Evolutionary conservation across 2,113 vertebrate species (phyloP).

Genomic region (Silurus glanis): DNA sequence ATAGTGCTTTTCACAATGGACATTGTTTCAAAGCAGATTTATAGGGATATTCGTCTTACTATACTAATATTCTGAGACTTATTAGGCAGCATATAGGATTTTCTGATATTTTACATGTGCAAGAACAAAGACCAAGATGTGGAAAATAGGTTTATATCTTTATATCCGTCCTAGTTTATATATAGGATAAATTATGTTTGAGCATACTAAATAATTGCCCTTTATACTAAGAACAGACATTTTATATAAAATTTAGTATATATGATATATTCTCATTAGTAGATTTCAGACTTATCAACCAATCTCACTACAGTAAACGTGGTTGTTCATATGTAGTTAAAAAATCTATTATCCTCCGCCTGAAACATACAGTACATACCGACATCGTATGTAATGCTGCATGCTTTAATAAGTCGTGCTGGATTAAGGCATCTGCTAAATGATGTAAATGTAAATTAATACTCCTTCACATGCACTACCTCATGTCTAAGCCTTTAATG

Average conservation of each 20-base stretch:
- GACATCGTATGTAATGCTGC: not conserved
- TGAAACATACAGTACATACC: not conserved
- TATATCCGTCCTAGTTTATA: not conserved
- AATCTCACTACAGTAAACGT: not conserved
- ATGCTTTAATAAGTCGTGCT: not conserved
- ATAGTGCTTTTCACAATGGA: too few species aligned
- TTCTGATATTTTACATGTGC: conserved; percentile 36
- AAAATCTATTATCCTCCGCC: not conserved
- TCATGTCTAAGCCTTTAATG: not conserved
- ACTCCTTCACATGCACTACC: not conserved
- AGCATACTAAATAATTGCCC: not conserved
- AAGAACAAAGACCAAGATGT: conserved; percentile 11
- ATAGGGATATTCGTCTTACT: too few species aligned
- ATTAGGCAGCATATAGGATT: conserved; percentile 3
- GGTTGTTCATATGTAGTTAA: not conserved
- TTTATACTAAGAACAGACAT: not conserved
- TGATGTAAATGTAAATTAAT: not conserved
- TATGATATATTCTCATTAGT: not conserved
- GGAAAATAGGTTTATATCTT: not conserved
- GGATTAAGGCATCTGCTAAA: too few species aligned
- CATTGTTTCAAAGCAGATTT: too few species aligned
- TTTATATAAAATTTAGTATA: not conserved
- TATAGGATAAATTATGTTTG: not conserved
- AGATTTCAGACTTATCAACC: not conserved
- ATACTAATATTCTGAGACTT: not conserved